Evolutionary conservation across 2,797 vertebrate species (phyloP).

Genomic region (Brachymystax lenok): DNA sequence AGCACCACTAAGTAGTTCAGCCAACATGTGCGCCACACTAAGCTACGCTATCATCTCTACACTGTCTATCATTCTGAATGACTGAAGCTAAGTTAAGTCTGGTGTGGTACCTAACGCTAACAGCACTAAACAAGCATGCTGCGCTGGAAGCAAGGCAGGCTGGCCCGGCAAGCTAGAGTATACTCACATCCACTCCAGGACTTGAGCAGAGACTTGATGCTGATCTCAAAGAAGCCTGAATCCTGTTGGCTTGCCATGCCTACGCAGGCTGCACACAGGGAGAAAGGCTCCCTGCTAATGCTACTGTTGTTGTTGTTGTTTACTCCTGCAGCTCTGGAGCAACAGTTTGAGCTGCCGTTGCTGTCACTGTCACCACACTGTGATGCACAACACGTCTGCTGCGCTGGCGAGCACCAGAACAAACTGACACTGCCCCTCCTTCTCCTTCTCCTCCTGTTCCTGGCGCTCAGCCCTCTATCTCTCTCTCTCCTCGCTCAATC

Average conservation of each 20-base stretch:
- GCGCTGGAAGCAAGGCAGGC: slow-evolving; percentile 15
- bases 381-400: slow-evolving; percentile 63
- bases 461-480: slow-evolving; percentile 74
- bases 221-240: slow-evolving; percentile 99
- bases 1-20: slow-evolving; percentile 31
- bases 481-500: slow-evolving; percentile 28
- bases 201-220: slow-evolving; percentile 98
- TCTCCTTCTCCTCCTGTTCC: slow-evolving; percentile 57
- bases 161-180: slow-evolving; percentile 32
- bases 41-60: neutral
- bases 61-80: neutral
- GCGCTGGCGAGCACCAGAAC: slow-evolving; percentile 62
- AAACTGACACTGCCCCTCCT: slow-evolving; percentile 74
- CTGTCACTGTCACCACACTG: slow-evolving; percentile 77
- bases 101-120: slow-evolving; percentile 47
- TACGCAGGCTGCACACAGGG: slow-evolving; percentile 59
- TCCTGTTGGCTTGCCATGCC: slow-evolving; percentile 98
- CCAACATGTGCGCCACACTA: slow-evolving; percentile 24
- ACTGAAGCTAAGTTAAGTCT: slow-evolving; percentile 44
- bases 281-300: slow-evolving; percentile 36
- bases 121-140: slow-evolving; percentile 31
- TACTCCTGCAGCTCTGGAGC: slow-evolving; percentile 57
- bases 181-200: slow-evolving; percentile 98
- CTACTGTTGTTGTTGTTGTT: slow-evolving; percentile 22
- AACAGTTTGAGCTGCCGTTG: slow-evolving; percentile 77